Base-by-base conservation (phyloP, 2,888 invertebrate species). In the Folsomia candida region DNA sequence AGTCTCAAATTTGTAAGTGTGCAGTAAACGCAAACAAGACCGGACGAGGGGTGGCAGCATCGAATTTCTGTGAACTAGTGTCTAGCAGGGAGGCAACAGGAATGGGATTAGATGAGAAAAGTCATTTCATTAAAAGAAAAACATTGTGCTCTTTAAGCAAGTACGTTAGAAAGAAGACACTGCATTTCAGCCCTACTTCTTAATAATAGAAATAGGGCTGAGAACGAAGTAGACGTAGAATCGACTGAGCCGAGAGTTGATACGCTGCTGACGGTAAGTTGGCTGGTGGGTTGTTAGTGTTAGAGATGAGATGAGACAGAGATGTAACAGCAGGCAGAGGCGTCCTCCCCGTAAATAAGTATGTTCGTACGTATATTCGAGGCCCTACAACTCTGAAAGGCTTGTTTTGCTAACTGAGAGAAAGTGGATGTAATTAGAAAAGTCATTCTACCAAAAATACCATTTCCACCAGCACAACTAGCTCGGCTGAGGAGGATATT, bases 341-440 rank as follows among this genome's bases (percentile, higher is more conserved):
- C n/a, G n/a, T n/a, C n/a, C n/a, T n/a, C n/a, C n/a, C n/a, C n/a
- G n/a, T n/a, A n/a, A n/a, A 37, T 37, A 14, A 37, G 37, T 37
- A 4, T 37, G 37, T 37, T 14, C 37, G n/a, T n/a, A n/a, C n/a
- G 14, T 37, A 14, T 37, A 37, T 37, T 37, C 37, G 37, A 37
- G 6, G 4, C 37, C n/a, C n/a, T n/a, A 37, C 37, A 9, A 37
- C 37, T 14, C 37, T 37, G 37, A 37, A 37, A 37, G 37, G 14
- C 37, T 37, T 37, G 37, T 37, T 54, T 54, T 54, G 54, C 54
- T 51, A 26, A 51, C 28, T 65, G 2, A 28, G 63, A 67, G 67
- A 71, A 71, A 71, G 71, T 71, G 64, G 67, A 71, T 71, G 71
- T 71, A 71, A 71, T 71, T 71, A 71, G 71, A 63, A 71, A 71